Evolutionary conservation across 2,797 vertebrate genomes (phyloP).

Genomic region (Macroramphosus scolopax): DNA sequence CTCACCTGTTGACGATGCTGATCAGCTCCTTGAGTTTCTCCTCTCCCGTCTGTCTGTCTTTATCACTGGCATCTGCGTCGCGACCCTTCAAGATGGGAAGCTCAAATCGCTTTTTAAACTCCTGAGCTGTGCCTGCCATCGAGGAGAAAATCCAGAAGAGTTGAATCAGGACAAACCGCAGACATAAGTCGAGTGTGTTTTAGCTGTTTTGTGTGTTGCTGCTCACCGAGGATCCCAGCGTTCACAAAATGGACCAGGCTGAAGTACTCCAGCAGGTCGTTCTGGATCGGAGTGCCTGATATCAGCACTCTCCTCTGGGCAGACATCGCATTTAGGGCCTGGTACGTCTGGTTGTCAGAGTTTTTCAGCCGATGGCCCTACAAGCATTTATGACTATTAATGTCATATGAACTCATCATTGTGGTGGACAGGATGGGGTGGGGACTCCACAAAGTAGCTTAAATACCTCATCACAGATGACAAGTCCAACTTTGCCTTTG

Average conservation of each 20-base stretch:
- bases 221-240: constrained; percentile 90
- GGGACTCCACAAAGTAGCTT: background rate
- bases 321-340: constrained; percentile 89
- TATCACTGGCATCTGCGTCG: constrained; percentile 89
- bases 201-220: background rate
- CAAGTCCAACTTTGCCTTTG: constrained; percentile 88
- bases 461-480: constrained; percentile 95
- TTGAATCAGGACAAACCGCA: background rate
- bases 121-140: constrained; percentile 87
- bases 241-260: constrained; percentile 98
- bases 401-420: background rate
- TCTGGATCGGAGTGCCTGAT: constrained; percentile 97
- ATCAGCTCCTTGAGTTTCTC: constrained; percentile 92
- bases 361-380: constrained; percentile 97
- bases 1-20: constrained; percentile 89
- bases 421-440: too few species aligned
- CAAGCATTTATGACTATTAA: background rate
- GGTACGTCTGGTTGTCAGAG: constrained; percentile 97
- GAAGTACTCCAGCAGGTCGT: constrained; percentile 97
- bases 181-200: background rate
- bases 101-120: constrained; percentile 97
- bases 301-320: constrained; percentile 91
- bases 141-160: background rate
- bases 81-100: constrained; percentile 93
- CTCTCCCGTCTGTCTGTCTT: constrained; percentile 85